Evolutionary conservation across 2,797 vertebrate genomes (phyloP).

Genomic region (Pseudochromis fuscus): DNA sequence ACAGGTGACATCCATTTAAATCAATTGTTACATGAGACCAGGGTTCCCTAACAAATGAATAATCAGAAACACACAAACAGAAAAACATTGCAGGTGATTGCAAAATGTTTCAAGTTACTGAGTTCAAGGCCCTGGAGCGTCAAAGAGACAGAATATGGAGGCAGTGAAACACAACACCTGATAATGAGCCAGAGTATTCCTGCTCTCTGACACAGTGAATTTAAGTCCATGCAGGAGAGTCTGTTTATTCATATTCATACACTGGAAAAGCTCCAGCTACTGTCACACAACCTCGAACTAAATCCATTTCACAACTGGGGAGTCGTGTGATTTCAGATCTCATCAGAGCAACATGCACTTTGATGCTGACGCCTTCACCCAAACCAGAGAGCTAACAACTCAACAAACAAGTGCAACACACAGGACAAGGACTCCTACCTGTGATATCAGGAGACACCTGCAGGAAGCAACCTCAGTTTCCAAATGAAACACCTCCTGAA

Average conservation of each 20-base stretch:
- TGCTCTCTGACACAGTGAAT: conserved; percentile 47
- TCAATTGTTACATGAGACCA: too few relatives aligned
- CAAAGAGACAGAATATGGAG: conserved; percentile 25
- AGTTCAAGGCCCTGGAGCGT: conserved; percentile 1
- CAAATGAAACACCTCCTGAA: conserved; percentile 22
- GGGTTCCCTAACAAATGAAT: background rate
- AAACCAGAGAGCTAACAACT: background rate
- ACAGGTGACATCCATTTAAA: conserved; percentile 5
- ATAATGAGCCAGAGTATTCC: conserved; percentile 41
- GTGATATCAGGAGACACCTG: background rate
- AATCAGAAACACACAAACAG: background rate
- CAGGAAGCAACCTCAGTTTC: background rate
- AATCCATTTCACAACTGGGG: conserved; percentile 7
- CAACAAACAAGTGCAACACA: conserved; percentile 1
- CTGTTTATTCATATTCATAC: conserved; percentile 40
- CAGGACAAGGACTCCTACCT: conserved; percentile 7
- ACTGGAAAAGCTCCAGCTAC: conserved; percentile 42
- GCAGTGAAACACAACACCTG: conserved; percentile 52
- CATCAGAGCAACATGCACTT: conserved; percentile 13
- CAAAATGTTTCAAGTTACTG: background rate
- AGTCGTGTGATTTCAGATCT: conserved; percentile 23
- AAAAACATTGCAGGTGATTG: background rate
- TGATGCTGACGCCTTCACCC: background rate
- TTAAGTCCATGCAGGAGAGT: conserved; percentile 25
- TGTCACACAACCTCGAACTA: conserved; percentile 18